These are phyloP conservation scores for Cinclus mexicanus DNA, from an alignment of 2,113 vertebrate species.

Conservation along the genomic window DNA sequence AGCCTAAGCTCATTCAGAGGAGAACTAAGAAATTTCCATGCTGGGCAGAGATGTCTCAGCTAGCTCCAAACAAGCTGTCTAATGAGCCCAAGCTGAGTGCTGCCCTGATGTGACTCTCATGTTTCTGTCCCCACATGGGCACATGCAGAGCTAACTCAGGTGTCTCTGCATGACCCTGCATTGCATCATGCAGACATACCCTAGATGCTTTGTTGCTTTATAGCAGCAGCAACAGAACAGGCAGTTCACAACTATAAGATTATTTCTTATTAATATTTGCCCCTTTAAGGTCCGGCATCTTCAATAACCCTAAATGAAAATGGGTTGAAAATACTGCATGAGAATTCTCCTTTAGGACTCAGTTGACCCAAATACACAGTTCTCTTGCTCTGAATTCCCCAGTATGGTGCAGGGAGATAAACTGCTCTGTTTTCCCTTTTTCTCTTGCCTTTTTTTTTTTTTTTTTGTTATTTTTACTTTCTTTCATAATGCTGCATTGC, in stretches of 20 bases:
- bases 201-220: neutral
- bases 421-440: neutral
- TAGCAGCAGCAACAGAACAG: neutral
- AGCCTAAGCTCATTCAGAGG: neutral
- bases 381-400: conserved; percentile 43
- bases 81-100: conserved; percentile 17
- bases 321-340: conserved; percentile 47
- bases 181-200: neutral
- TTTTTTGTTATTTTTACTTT: neutral
- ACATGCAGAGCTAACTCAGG: neutral
- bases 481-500: conserved; percentile 59
- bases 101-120: neutral
- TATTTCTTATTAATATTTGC: conserved; percentile 31
- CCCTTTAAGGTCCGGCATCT: conserved; percentile 17
- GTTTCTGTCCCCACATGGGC: neutral
- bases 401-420: conserved; percentile 18
- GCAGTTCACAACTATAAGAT: neutral
- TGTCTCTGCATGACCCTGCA: neutral
- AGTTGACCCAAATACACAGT: conserved; percentile 69
- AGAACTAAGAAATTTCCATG: neutral
- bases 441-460: neutral
- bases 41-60: conserved; percentile 1
- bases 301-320: conserved; percentile 26
- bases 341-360: conserved; percentile 64
- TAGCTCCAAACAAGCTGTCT: conserved; percentile 6